Evolutionary conservation across 2,888 invertebrate species (phyloP), one percentile per base, ranked within the genome.

Genomic region (Hyalella azteca): DNA sequence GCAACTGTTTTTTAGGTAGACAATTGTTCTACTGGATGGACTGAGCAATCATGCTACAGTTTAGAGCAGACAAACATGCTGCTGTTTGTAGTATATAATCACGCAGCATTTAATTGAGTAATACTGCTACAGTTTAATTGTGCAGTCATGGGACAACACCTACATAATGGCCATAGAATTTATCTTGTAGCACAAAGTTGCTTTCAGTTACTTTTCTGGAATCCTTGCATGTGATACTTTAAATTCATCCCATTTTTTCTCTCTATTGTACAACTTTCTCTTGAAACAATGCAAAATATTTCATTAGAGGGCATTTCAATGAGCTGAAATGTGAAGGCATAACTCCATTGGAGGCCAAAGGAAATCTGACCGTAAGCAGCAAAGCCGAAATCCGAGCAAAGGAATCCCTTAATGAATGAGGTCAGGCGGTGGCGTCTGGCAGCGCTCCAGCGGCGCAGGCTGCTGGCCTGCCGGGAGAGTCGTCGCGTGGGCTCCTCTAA

Each of bases 361-460:
- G 29, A 54, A 54, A 29, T 54, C 22, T 54, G n/a, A n/a, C 19
- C 22, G 7, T 22, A 54, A 22, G 26, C 22, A n/a, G n/a, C 26
- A 29, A 54, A 54, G 54, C 54, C 54, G 19, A 54, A 54, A 54
- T 54, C 54, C 22, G 29, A 29, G 22, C 54, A 22, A 54, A 54
- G 29, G 54, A 54, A 54, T n/a, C n/a, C 54, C 54, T 54, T 54
- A 54, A 54, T 54, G 54, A 54, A 54, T 29, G 54, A 54, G 54
- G 54, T 22, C 54, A 54, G 54, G 26, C n/a, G n/a, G n/a, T n/a
- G 29, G 54, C 11, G 54, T 22, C 54, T 54, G 54, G 54, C 54
- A 54, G 26, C 54, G 22, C 2, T 54, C 54, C 54, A 54, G 29
- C 29, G 54, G 26, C 29, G 26, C 54, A 54, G 54, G 54, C 22